Evolutionary conservation across 2,797 vertebrate genomes (phyloP), one percentile per base, ranked within the genome.

Genomic region (Sebastes itinus): DNA sequence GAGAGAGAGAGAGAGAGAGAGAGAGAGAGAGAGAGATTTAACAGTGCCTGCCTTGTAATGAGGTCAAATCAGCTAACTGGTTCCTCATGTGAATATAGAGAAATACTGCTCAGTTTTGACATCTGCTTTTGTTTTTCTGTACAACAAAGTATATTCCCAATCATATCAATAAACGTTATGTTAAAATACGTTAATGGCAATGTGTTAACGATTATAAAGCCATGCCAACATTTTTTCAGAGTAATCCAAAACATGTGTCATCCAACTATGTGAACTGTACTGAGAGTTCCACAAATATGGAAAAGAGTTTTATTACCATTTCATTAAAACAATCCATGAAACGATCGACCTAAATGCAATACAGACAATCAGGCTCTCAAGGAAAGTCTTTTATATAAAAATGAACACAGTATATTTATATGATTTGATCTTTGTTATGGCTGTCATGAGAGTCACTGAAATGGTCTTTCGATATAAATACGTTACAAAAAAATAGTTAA

Each of bases 401-500:
- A 79, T 84, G 28, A 81, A 88, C 75, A 78, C 52, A 62, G 65
- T 89, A 72, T 88, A 80, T 86, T 85, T 68, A 91, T 77, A 87
- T 86, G 38, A 77, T 87, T 84, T 84, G 67, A 87, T 90, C 54
- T 63, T 42, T 82, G 46, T 82, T 82, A 82, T 84, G 77, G 75
- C 79, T 72, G 20, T 73, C 42, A 76, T 77, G 72, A 72, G 78
- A 84, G 71, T 88, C 82, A 85, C 68, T 86, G 75, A 89, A 84
- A 86, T 62, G 18, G 28, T 83, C 76, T 88, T 85, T 90, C 75
- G 72, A 89, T 92, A 94, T 86, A 93, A 93, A 94, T 89, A 92
- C 80, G 73, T 94, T 93, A 94, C 84, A 94, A 95, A 95, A 87
- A 94, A 89, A 78, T 87, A 82, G 75, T 67, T 93, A 93, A 46